Evolutionary conservation across 2,113 vertebrate genomes (phyloP), one percentile per base, ranked within the genome.

Genomic region (Gopherus evgoodei): DNA sequence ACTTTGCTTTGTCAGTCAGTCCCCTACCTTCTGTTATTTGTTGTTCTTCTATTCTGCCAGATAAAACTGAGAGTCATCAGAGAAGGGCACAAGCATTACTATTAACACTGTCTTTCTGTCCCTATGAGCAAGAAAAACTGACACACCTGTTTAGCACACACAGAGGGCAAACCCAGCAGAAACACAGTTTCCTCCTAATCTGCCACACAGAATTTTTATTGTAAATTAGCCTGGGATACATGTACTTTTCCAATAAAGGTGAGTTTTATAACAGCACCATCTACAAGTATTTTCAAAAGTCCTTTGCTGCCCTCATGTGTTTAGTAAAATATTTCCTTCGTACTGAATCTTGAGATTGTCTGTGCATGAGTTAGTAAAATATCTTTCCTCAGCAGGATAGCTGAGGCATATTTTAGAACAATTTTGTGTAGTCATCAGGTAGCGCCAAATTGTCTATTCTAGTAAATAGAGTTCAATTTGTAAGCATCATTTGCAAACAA

Each of bases 291-390:
- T 89, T 93, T 53, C 62, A n/a, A 24, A 97, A 90, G 93, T 84
- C 78, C 92, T 95, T 87, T 97, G 92, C 96, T 97, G 97, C 97
- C 97, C 96, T 78, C 97, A 3, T 47, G 95, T 49, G 97, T 93
- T 95, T 86, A 84, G 49, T 0, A 5, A 89, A 90, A 93, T 82
- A 27, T 59, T 78, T 83, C 53, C 27, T 78, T 87, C 27, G 10
- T n/a, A 59, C 3, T 80, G 82, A 86, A 10, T 65, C 50, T 19
- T 44, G 12, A 81, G 29, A 50, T 85, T 52, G 35, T 25, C 76
- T 19, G 27, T 8, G 17, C 0, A 50, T 2, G 86, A 54, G 86
- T 65, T 53, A 90, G 17, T 75, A 44, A 2, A 0, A 47, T 84
- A 4, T 19, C 81, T 47, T 83, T 35, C 50, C 52, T 80, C 11